Evolutionary conservation across 2,113 vertebrate genomes (phyloP).

Genomic region (Campylorhamphus procurvoides): DNA sequence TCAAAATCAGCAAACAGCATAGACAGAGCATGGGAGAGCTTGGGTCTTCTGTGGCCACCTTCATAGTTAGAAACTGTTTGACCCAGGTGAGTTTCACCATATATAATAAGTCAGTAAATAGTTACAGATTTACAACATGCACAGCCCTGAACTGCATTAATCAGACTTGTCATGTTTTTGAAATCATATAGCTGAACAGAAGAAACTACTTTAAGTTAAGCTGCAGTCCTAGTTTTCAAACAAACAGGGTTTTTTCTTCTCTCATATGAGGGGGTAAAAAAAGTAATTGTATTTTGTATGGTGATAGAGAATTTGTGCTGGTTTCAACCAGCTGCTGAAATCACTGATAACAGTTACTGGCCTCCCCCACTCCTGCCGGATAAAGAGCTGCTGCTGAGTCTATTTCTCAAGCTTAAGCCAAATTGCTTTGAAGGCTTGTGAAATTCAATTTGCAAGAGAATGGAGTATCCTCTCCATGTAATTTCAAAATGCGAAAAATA

Average conservation of each 20-base stretch:
- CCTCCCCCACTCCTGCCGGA: neutral
- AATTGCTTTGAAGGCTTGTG: slow-evolving; percentile 57
- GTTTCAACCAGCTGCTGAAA: slow-evolving; percentile 31
- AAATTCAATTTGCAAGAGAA: slow-evolving; percentile 66
- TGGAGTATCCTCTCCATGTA: slow-evolving; percentile 23
- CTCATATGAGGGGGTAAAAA: neutral
- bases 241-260: neutral
- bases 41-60: neutral
- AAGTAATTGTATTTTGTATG: slow-evolving; percentile 26
- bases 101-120: neutral
- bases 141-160: neutral
- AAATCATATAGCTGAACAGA: neutral
- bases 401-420: slow-evolving; percentile 40
- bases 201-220: neutral
- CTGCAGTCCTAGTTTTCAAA: slow-evolving; percentile 12
- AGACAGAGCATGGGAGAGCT: neutral
- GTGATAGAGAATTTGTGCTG: slow-evolving; percentile 11
- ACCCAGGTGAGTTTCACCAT: neutral
- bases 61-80: neutral
- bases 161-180: neutral
- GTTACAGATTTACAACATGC: neutral
- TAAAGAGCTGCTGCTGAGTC: slow-evolving; percentile 36
- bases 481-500: slow-evolving; percentile 57
- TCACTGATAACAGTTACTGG: neutral
- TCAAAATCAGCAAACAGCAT: neutral